phyloP scores from a whole-genome alignment of 2,888 invertebrate genomes.

The Sarcophaga subvicina region DNA sequence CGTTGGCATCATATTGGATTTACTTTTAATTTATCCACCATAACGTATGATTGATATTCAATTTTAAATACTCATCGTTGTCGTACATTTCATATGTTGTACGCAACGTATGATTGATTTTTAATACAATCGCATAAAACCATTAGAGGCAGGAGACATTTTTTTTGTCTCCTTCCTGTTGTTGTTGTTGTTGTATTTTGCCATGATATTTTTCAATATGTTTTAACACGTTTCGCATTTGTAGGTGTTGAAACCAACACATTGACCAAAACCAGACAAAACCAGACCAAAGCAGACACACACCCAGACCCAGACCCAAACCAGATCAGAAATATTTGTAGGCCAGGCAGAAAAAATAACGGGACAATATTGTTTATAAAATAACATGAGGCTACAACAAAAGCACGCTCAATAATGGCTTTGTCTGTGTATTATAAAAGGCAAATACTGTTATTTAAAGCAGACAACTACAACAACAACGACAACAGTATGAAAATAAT shows the following conservation, averaged over 20 bases:
- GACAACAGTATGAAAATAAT: conserved; percentile 37
- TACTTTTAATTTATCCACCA: neutral
- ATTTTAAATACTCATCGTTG: neutral
- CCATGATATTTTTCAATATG: too few relatives aligned
- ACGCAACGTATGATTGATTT: neutral
- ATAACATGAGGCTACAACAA: neutral
- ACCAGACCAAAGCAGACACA: neutral
- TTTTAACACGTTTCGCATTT: conserved; percentile 13
- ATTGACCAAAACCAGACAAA: conserved; percentile 20
- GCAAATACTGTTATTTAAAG: conserved; percentile 43
- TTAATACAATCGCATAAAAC: neutral
- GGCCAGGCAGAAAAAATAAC: neutral
- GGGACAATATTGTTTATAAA: conserved; percentile 8
- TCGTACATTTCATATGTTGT: neutral
- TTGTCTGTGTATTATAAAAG: conserved; percentile 37
- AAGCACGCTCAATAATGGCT: conserved; percentile 4
- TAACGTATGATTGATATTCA: conserved; percentile 32
- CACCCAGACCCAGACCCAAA: neutral
- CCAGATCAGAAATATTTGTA: neutral
- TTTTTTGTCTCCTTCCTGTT: neutral
- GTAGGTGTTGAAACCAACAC: conserved; percentile 19
- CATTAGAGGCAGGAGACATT: neutral
- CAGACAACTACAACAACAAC: conserved; percentile 14
- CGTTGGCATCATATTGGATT: too few relatives aligned
- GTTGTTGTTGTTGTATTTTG: neutral